These are phyloP conservation scores for Prorops nasuta DNA, from an alignment of 1,140 invertebrate species.

Conservation along the genomic window DNA sequence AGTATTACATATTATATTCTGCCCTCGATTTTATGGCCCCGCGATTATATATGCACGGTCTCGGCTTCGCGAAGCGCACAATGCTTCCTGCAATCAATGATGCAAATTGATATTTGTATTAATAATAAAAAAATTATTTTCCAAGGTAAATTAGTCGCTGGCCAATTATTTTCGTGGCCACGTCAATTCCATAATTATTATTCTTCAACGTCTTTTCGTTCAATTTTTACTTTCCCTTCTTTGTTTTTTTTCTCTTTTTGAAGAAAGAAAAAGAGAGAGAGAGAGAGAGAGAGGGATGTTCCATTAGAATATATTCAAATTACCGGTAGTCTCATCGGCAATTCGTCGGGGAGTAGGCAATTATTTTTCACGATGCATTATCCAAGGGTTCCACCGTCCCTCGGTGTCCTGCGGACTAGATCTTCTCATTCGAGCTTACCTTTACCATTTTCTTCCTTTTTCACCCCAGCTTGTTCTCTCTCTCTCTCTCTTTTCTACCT, in stretches of 20 bases:
- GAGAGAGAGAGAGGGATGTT: conserved; percentile 10
- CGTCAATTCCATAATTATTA: conserved; percentile 17
- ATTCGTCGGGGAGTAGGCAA: conserved; percentile 25
- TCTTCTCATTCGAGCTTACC: not conserved
- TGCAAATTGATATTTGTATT: no score
- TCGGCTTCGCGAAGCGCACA: no score
- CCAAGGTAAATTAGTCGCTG: no score
- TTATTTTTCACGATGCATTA: conserved; percentile 31
- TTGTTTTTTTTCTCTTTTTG: not conserved
- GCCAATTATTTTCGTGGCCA: no score
- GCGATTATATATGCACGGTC: no score
- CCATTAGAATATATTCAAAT: conserved; percentile 34
- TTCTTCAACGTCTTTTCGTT: not conserved
- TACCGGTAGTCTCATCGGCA: conserved; percentile 27
- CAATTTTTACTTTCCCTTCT: not conserved
- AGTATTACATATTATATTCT: no score
- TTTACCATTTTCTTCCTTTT: not conserved
- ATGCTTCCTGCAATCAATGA: no score
- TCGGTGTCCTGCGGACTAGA: conserved; percentile 14
- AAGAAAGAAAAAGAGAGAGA: not conserved
- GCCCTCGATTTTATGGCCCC: no score
- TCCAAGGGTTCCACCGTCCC: conserved; percentile 11
- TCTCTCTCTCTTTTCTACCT: conserved; percentile 7
- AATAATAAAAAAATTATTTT: no score
- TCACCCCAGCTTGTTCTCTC: conserved; percentile 4